phyloP scores from a whole-genome alignment of 1,140 invertebrate genomes.

The Eumeta japonica region DNA sequence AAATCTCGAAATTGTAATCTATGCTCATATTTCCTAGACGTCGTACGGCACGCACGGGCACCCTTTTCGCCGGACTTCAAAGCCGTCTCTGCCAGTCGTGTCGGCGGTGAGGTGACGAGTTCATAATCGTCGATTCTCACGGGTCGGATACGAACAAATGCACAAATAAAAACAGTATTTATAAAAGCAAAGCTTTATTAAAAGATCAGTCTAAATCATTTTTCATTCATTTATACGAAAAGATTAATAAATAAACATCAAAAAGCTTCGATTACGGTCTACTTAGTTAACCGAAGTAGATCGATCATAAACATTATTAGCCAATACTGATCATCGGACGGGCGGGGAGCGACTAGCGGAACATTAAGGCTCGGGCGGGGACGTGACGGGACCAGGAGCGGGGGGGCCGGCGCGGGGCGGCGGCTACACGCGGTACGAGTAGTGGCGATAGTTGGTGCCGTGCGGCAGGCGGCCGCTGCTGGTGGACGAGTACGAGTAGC shows the following conservation, averaged over 20 bases:
- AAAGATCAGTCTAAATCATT: slow-evolving; percentile 51
- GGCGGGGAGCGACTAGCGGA: slow-evolving; percentile 5
- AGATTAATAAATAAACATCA: slow-evolving; percentile 28
- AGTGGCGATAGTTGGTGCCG: slow-evolving; percentile 79
- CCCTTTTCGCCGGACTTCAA: too few relatives aligned
- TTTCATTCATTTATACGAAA: slow-evolving; percentile 29
- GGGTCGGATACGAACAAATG: slow-evolving; percentile 14
- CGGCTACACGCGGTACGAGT: slow-evolving; percentile 78
- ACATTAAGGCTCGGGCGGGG: slow-evolving; percentile 16
- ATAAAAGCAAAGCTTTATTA: slow-evolving; percentile 53
- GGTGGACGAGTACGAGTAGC: slow-evolving; percentile 77
- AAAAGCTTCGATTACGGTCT: slow-evolving; percentile 36
- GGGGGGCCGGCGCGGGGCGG: slow-evolving; percentile 31
- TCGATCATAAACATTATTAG: slow-evolving; percentile 37
- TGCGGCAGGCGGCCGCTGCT: slow-evolving; percentile 74
- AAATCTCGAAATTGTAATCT: not conserved
- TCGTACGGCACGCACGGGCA: too few relatives aligned
- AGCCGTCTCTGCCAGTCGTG: too few relatives aligned
- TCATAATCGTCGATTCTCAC: slow-evolving; percentile 34
- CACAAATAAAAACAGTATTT: slow-evolving; percentile 34
- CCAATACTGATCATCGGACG: slow-evolving; percentile 46
- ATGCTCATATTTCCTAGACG: too few relatives aligned
- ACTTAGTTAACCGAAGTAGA: slow-evolving; percentile 43
- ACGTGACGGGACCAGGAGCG: slow-evolving; percentile 10
- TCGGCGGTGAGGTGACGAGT: slow-evolving; percentile 21